Evolutionary conservation across 2,113 vertebrate genomes (phyloP), one percentile per base, ranked within the genome.

Genomic region (Origma solitaria): DNA sequence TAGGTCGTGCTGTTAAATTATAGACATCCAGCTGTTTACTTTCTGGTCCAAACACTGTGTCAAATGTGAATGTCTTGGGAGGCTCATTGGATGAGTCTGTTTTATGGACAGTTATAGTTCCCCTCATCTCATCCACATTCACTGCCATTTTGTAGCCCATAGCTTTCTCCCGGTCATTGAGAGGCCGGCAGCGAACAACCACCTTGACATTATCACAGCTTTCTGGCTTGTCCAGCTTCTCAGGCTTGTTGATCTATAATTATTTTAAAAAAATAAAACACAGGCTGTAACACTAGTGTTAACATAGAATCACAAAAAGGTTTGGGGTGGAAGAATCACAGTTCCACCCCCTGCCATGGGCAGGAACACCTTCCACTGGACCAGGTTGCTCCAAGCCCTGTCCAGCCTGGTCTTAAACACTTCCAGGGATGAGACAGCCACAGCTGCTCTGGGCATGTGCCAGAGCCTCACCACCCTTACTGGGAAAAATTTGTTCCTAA

Each of bases 1-100:
- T 99, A 38, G 99, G 99, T n/a, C 99, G 98, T 30, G 99, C 99
- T 57, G 99, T 99, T 96, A 99, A 98, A 81, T 99, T 99, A 96
- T 99, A 99, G 62, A 99, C 99, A 96, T 99, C 99, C 89, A 99
- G 98, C 91, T 99, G 99, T 93, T 99, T 99, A 93, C 99, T 99
- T 69, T 99, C 99, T 27, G 98, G 98, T 56, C 99, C 98, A 97
- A 99, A 99, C 87, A 99, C 99, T 0, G 99, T 99, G 97, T 99
- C 99, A 94, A 99, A 99, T 0, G 99, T 99, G 91, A 99, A 99
- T 0, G 99, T 99, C 97, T 99, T 99, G 2, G 99, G 99, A 37
- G 98, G 99, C 77, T 99, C 99, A 3, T 99, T 99, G 72, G 97
- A 98, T 1, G 98, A 98, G 88, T 99, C 99, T 35, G 98, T 98